Base-by-base conservation (phyloP, 2,888 invertebrate genomes). In the Hypolimnas misippus region DNA sequence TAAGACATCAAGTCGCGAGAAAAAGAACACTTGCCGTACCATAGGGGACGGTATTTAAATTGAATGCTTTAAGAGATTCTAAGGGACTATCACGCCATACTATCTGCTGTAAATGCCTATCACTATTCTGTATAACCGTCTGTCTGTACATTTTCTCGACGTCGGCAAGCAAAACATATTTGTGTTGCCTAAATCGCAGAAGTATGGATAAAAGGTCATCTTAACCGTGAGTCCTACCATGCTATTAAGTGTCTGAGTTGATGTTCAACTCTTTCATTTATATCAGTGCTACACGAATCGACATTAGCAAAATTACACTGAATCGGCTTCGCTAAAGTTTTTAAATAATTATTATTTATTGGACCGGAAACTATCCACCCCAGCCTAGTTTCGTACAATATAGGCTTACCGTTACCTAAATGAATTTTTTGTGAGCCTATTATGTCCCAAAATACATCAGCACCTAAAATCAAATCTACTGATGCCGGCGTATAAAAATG, bases 91-190 rank as follows among this genome's bases (percentile, higher is more conserved):
- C 56, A 56, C 74, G 72, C 73, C 74, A 74, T 64, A 67, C 10
- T 7, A 67, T 56, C 16, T 49, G 38, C 40, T 67, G 60, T 29
- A 65, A 29, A 35, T 65, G 50, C 49, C 65, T 52, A 50, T 65
- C 63, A 21, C 35, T 35, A 12, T 53, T 44, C 21, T 65, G 55
- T 3, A 61, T 51, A 14, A 3, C 1, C 38, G 67, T 29, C 33
- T 68, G 65, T 6, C 75, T 49, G 50, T 73, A 75, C 71, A 73
- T 70, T 57, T 75, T 74, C 38, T 72, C 72, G 0, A 74, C 63
- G 19, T 73, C 73, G 0, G 70, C 72, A 7, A 58, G 51, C 3
- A 72, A 21, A 6, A 73, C 29, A 35, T 67, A 72, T 29, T 68
- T 69, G 33, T 73, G 51, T 29, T 60, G 58, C 4, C 73, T 40